Conservation (phyloP, 2,888 invertebrate species). For the Melitaea athalia region DNA sequence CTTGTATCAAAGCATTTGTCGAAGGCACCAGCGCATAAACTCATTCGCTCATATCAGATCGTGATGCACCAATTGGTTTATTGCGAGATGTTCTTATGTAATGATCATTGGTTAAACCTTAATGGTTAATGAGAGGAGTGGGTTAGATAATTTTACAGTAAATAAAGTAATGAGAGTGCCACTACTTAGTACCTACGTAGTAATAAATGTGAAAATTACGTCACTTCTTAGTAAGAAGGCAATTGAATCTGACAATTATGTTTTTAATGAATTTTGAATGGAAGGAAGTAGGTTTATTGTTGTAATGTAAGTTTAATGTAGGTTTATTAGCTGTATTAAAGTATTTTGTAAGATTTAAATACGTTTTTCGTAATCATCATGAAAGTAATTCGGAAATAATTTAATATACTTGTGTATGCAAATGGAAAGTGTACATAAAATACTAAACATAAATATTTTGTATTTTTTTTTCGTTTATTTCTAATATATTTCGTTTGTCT, state of each 20-base stretch:
- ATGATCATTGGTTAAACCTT: slow-evolving; percentile 10
- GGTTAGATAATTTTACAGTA: background rate
- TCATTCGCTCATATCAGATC: slow-evolving; percentile 55
- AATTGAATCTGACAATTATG: background rate
- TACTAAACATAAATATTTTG: too few species aligned
- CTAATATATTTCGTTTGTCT: too few species aligned
- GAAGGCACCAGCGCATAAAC: slow-evolving; percentile 40
- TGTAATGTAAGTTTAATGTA: slow-evolving; percentile 1
- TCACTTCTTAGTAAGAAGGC: background rate
- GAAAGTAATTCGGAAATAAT: too few species aligned
- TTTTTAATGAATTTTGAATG: background rate
- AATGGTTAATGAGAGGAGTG: slow-evolving; percentile 3
- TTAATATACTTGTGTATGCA: too few species aligned
- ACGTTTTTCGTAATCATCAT: background rate
- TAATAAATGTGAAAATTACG: background rate
- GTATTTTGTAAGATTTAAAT: background rate
- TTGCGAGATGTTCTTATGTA: slow-evolving; percentile 31
- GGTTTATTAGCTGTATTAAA: background rate
- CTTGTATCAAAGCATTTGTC: slow-evolving; percentile 38
- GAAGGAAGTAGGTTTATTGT: background rate
- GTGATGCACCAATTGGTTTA: slow-evolving; percentile 68
- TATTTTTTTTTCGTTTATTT: too few species aligned
- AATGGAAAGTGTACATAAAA: too few species aligned
- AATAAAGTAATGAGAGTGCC: background rate
- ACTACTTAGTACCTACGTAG: background rate